Evolutionary conservation across 2,888 invertebrate species (phyloP).

Genomic region (Dolomedes plantarius): DNA sequence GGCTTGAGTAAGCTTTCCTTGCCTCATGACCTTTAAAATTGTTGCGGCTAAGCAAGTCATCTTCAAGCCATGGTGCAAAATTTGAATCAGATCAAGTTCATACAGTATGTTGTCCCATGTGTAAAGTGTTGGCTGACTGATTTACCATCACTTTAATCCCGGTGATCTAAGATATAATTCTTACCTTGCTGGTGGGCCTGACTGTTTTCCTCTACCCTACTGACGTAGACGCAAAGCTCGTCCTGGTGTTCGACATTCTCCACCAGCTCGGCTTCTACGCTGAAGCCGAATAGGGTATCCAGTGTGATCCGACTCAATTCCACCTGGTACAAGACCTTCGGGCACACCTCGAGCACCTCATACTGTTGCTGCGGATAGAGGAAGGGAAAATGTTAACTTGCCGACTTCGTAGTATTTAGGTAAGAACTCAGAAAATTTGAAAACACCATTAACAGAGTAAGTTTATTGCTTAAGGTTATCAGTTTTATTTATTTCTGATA

Average conservation of each 20-base stretch:
- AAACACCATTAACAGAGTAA: neutral
- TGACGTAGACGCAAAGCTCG: conserved; percentile 97
- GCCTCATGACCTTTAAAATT: no score
- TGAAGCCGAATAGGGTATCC: conserved; percentile 98
- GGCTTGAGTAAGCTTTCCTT: no score
- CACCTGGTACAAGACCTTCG: conserved; percentile 97
- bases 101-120: no score
- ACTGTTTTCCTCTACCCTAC: conserved; percentile 95
- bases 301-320: conserved; percentile 91
- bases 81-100: no score
- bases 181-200: conserved; percentile 96
- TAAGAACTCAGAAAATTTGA: neutral
- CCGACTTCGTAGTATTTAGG: neutral
- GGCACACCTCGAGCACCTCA: conserved; percentile 96
- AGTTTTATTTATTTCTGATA: no score
- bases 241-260: conserved; percentile 97
- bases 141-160: no score
- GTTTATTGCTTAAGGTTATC: no score
- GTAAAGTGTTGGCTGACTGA: no score
- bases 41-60: no score
- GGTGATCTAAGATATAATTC: no score
- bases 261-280: conserved; percentile 96
- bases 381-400: neutral
- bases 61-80: no score
- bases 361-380: conserved; percentile 83